Conservation (phyloP, 2,113 vertebrate genomes). For the Smithornis capensis region DNA sequence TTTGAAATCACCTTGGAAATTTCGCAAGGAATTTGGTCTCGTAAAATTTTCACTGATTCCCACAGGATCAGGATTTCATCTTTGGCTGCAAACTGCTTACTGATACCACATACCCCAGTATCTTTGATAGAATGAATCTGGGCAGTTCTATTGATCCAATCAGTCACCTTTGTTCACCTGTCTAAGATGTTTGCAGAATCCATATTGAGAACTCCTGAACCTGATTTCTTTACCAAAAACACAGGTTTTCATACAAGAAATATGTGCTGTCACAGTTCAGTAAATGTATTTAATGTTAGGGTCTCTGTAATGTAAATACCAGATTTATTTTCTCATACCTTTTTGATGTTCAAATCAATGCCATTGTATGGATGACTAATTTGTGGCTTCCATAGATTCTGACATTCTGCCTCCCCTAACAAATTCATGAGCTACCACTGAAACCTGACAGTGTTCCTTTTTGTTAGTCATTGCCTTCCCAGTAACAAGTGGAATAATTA, state of each 20-base stretch:
- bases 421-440: not conserved
- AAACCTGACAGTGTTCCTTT: not conserved
- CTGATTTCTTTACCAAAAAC: not conserved
- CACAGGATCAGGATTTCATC: not conserved
- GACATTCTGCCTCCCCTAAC: not conserved
- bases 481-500: constrained; percentile 33
- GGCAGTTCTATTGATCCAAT: not conserved
- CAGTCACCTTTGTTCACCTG: not conserved
- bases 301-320: constrained; percentile 21
- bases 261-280: not conserved
- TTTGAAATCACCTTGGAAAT: not conserved
- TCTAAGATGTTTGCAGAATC: not conserved
- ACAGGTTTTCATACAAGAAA: not conserved
- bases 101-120: not conserved
- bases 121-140: not conserved
- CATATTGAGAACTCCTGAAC: not conserved
- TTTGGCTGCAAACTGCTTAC: not conserved
- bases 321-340: constrained; percentile 44
- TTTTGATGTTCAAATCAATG: not conserved
- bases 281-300: not conserved
- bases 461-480: not conserved
- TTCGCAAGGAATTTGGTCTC: not conserved
- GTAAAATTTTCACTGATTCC: not conserved
- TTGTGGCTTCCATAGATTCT: not conserved
- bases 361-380: constrained; percentile 7